Evolutionary conservation across 1,140 invertebrate genomes (phyloP).

Genomic region (Drosophila carrolli): DNA sequence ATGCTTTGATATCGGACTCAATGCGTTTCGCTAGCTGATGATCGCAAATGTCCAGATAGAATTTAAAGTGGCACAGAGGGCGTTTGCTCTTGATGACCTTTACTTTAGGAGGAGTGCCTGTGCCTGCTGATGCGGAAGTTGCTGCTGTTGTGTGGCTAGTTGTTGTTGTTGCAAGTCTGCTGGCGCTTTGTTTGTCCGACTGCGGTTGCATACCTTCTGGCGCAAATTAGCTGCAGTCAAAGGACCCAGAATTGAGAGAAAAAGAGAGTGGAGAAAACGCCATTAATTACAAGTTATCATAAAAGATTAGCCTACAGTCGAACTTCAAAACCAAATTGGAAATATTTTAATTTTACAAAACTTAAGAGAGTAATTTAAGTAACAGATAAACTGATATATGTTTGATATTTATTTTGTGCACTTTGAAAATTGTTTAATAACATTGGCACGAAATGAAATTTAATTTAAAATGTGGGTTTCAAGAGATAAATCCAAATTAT

Average conservation of each 20-base stretch:
- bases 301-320: constrained; percentile 14
- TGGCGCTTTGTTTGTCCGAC: constrained; percentile 83
- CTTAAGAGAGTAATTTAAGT: background rate
- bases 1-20: constrained; percentile 88
- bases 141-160: constrained; percentile 50
- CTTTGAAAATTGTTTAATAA: no score
- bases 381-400: no score
- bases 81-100: constrained; percentile 85
- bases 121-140: constrained; percentile 47
- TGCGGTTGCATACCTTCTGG: constrained; percentile 84
- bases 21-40: constrained; percentile 87
- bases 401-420: no score
- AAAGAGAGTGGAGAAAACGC: constrained; percentile 39
- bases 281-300: constrained; percentile 40
- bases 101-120: constrained; percentile 68
- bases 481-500: no score
- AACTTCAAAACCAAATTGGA: constrained; percentile 2
- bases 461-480: background rate
- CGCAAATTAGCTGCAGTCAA: constrained; percentile 73
- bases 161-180: constrained; percentile 75
- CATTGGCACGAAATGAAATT: no score
- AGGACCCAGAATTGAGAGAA: constrained; percentile 59
- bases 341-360: background rate
- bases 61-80: constrained; percentile 87
- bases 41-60: constrained; percentile 90